Evolutionary conservation across 2,113 vertebrate species (phyloP).

Genomic region (Panthera uncia): DNA sequence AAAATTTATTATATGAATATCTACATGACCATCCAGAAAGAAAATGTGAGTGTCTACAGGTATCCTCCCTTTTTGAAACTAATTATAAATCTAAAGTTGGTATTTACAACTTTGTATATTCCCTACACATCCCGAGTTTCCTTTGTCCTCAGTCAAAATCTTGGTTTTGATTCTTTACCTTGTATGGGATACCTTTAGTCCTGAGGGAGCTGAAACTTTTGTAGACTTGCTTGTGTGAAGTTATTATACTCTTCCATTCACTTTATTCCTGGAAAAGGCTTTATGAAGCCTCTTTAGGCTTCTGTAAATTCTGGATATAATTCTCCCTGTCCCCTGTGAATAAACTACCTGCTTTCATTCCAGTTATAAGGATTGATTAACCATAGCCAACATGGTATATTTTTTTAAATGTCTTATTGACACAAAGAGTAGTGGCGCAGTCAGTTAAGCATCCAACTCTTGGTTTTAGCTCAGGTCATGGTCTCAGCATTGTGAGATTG

Average conservation of each 20-base stretch:
- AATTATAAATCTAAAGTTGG: background rate
- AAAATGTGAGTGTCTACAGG: background rate
- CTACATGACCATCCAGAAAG: background rate
- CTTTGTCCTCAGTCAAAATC: background rate
- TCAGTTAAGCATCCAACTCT: too few species aligned
- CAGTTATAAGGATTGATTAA: background rate
- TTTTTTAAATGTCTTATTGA: background rate
- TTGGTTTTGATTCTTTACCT: background rate
- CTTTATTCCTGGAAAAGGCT: background rate
- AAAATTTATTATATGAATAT: background rate
- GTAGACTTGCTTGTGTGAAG: background rate
- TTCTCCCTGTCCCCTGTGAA: background rate
- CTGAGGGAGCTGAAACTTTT: background rate
- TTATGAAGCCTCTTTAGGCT: background rate
- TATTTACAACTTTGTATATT: background rate
- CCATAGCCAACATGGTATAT: background rate
- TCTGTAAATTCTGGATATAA: background rate
- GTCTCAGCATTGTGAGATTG: too few species aligned
- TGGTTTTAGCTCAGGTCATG: too few species aligned
- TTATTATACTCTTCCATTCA: background rate
- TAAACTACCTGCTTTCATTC: background rate
- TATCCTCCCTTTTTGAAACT: background rate
- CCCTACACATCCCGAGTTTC: background rate
- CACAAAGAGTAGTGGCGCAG: background rate
- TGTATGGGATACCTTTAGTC: background rate